phyloP scores from a whole-genome alignment of 2,113 vertebrate species.

The Tympanuchus pallidicinctus region DNA sequence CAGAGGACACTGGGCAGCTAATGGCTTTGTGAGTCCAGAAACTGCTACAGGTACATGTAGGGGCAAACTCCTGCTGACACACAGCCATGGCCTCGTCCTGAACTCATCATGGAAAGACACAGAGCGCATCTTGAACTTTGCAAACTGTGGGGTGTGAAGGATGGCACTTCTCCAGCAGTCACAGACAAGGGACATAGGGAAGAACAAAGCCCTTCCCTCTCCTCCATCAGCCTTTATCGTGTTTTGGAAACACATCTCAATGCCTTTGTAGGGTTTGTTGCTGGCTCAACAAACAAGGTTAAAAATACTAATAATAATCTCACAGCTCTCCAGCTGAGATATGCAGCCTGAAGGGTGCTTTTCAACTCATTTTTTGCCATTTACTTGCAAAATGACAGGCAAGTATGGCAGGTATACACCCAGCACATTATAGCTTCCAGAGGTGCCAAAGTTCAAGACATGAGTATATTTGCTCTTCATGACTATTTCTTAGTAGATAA shows the following conservation, averaged over 20 bases:
- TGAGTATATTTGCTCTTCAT: neutral
- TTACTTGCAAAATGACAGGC: neutral
- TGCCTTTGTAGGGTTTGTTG: neutral
- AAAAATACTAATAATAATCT: no score
- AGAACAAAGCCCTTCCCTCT: neutral
- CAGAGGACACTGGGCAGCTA: neutral
- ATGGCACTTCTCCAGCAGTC: neutral
- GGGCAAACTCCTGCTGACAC: neutral
- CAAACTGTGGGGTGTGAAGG: neutral
- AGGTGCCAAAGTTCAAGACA: conserved; percentile 54
- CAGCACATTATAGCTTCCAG: neutral
- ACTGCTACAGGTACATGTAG: accelerated
- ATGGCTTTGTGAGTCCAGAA: neutral
- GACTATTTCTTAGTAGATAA: conserved; percentile 41
- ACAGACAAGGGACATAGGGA: accelerated
- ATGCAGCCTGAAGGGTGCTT: neutral
- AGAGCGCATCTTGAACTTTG: neutral
- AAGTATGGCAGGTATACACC: neutral
- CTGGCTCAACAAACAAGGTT: neutral
- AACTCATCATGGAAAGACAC: accelerated
- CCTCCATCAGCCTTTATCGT: neutral
- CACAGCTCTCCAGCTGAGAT: neutral
- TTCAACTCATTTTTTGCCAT: neutral
- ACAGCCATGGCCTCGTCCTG: neutral
- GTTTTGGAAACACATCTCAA: neutral